phyloP scores from a whole-genome alignment of 1,140 invertebrate genomes.

The Lepidostoma basale region DNA sequence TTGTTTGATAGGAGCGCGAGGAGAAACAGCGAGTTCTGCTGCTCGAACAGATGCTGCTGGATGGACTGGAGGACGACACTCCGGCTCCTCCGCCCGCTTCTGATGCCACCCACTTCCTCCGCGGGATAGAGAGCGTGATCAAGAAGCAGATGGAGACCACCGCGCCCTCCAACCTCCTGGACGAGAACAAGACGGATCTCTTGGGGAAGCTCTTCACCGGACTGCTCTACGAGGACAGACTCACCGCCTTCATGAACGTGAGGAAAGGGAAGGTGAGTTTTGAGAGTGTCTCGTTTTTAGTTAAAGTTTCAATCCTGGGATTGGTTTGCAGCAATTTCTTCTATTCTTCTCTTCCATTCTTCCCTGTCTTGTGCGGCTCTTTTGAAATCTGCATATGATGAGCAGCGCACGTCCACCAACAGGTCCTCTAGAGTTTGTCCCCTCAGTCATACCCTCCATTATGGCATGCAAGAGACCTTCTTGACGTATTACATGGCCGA shows the following conservation, averaged over 20 bases:
- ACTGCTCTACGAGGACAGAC: constrained; percentile 69
- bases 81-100: constrained; percentile 31
- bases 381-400: no score
- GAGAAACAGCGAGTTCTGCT: constrained; percentile 62
- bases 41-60: constrained; percentile 52
- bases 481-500: no score
- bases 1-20: constrained; percentile 58
- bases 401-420: no score
- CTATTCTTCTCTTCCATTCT: no score
- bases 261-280: constrained; percentile 72
- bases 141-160: constrained; percentile 45
- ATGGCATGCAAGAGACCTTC: no score
- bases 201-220: constrained; percentile 67
- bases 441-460: no score
- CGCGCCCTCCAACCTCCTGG: constrained; percentile 53
- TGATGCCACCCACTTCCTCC: constrained; percentile 52
- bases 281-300: neutral
- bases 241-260: constrained; percentile 70
- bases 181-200: constrained; percentile 64
- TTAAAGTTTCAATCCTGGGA: no score
- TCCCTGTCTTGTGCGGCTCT: no score
- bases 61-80: constrained; percentile 54
- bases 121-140: constrained; percentile 55
- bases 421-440: no score
- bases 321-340: no score